Conservation (phyloP, 2,888 invertebrate species). For the Pammene fasciana region DNA sequence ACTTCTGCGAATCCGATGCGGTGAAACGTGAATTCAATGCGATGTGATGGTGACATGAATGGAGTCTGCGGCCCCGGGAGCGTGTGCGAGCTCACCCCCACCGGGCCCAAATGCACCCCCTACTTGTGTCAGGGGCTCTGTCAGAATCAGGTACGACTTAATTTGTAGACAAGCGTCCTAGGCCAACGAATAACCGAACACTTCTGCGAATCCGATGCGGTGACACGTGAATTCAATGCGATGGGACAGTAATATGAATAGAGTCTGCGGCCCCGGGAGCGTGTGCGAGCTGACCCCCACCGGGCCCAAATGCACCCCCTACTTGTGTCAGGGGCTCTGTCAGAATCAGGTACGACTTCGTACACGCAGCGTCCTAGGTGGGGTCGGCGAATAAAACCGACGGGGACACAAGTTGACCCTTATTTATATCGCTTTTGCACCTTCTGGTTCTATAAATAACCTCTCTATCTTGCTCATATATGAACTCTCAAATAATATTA, state of each 20-base stretch:
- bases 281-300: conserved; percentile 48
- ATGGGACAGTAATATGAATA: conserved; percentile 47
- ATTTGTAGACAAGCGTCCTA: no score
- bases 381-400: no score
- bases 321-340: conserved; percentile 59
- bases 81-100: conserved; percentile 48
- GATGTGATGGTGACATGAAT: conserved; percentile 52
- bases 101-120: conserved; percentile 46
- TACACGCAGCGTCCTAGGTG: no score
- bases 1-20: no score
- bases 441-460: no score
- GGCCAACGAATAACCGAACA: no score
- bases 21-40: conserved; percentile 52
- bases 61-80: conserved; percentile 47
- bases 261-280: conserved; percentile 47
- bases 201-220: no score
- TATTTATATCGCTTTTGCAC: no score
- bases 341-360: conserved; percentile 60
- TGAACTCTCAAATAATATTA: no score
- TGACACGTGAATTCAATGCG: conserved; percentile 54
- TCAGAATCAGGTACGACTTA: conserved; percentile 59
- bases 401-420: no score
- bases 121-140: conserved; percentile 59
- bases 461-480: no score
- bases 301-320: conserved; percentile 46